Evolutionary conservation across 2,113 vertebrate genomes (phyloP), one percentile per base, ranked within the genome.

Genomic region (Phainopepla nitens): DNA sequence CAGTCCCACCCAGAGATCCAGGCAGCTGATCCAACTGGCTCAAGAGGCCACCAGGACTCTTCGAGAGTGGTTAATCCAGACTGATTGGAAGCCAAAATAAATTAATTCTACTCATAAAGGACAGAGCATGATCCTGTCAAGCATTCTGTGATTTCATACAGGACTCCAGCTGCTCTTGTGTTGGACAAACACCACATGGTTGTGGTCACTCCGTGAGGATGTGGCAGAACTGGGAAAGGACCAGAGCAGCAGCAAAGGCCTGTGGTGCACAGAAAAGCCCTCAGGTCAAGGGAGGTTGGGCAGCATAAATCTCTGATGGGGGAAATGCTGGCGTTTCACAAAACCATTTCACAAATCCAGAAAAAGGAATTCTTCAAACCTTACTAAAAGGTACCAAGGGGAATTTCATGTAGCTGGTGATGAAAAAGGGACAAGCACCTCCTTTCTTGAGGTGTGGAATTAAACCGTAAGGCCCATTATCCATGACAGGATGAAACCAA

Each of bases 11-110:
- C 92, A 93, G 94, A 86, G 82, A 80, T 62, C 31, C 85, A 95
- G 90, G 72, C 85, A 92, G 91, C 68, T 56, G 88, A 89, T 94
- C 94, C 93, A 94, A 90, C 71, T 92, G 90, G 92, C 92, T 97
- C 89, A 84, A 87, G 91, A 8, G 93, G 49, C 76, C 53, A 95
- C 76, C 80, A 93, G 54, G 83, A 92, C 82, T 94, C 89, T 94
- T 95, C 2, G 3, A 89, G 92, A 92, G 89, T 75, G 64, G 90
- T 94, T 89, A 95, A 62, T 88, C 60, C 82, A 83, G 54, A 71
- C 79, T 70, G 60, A 19, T 2, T 33, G 36, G 89, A 35, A 86
- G 85, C 79, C 58, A 77, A 92, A 79, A 92, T 42, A 44, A 82
- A 49, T 62, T 70, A 82, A 86, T 85, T 90, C 71, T 70, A 54